These are phyloP conservation scores for Drosophila pullipes DNA, from an alignment of 2,888 invertebrate genomes.

Conservation along the genomic window DNA sequence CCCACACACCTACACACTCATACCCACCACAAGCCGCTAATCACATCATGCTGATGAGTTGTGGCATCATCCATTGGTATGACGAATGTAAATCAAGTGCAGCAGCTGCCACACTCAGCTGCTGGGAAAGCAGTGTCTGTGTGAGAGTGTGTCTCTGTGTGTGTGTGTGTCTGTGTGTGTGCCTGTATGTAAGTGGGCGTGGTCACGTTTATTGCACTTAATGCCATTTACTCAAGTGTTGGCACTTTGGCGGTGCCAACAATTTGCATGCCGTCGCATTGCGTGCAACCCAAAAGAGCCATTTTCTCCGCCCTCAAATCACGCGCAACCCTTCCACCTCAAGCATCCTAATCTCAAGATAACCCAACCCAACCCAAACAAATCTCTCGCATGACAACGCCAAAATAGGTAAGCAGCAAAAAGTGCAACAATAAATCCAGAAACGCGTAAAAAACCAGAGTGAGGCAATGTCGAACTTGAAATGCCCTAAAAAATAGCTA, in stretches of 20 bases:
- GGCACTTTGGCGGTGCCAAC: conserved; percentile 70
- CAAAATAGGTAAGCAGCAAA: conserved; percentile 48
- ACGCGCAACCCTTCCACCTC: not conserved
- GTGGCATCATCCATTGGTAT: conserved; percentile 23
- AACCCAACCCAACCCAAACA: conserved; percentile 18
- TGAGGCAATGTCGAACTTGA: not conserved
- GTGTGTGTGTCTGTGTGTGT: not conserved
- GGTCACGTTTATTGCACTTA: conserved; percentile 71
- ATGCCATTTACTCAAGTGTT: conserved; percentile 75
- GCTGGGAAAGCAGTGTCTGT: no score
- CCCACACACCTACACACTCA: not conserved
- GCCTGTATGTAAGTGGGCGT: conserved; percentile 25
- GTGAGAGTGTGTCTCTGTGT: not conserved
- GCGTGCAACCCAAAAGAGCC: conserved; percentile 24
- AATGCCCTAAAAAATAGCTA: conserved; percentile 5
- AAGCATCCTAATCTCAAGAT: conserved; percentile 41
- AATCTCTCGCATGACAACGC: conserved; percentile 47
- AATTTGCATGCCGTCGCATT: conserved; percentile 73
- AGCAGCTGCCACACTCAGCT: conserved; percentile 9
- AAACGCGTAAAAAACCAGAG: not conserved
- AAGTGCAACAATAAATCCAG: conserved; percentile 38
- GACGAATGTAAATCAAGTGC: conserved; percentile 34
- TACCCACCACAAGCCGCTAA: conserved; percentile 29
- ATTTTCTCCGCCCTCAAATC: not conserved
- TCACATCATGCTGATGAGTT: conserved; percentile 36